Percentiles rank a stretch among this genome's conserved stretches.
These are phyloP conservation scores for Zootermopsis nevadensis DNA, from an alignment of 2,888 invertebrate species.

Conservation along the genomic window DNA sequence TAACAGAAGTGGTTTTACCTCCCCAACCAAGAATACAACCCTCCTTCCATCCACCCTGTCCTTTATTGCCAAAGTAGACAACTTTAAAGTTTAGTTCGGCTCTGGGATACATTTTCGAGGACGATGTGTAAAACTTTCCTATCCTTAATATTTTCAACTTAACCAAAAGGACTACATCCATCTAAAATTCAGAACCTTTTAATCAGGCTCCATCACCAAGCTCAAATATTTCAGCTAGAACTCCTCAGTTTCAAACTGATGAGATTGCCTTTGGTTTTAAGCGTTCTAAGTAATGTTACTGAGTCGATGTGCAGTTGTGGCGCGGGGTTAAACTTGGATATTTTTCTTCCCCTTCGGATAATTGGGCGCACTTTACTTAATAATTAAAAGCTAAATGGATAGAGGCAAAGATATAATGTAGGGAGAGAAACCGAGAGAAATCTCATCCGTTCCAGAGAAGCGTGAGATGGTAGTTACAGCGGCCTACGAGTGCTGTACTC, in stretches of 20 bases:
- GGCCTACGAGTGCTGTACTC: neutral
- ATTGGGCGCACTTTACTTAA: slow-evolving; percentile 28
- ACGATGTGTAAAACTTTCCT: neutral
- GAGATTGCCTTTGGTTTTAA: slow-evolving; percentile 22
- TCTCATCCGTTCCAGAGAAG: slow-evolving; percentile 44
- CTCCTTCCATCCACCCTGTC: neutral
- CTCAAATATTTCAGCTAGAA: slow-evolving; percentile 29
- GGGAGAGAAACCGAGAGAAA: slow-evolving; percentile 1
- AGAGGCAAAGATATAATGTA: neutral
- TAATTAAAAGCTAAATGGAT: slow-evolving; percentile 17
- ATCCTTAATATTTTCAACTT: slow-evolving; percentile 14
- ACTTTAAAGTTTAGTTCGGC: neutral
- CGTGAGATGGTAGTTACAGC: neutral
- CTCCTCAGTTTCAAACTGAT: slow-evolving; percentile 6
- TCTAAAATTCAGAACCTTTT: slow-evolving; percentile 39
- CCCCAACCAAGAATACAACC: neutral
- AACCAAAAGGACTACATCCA: slow-evolving; percentile 23
- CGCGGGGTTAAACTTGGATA: neutral
- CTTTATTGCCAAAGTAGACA: neutral
- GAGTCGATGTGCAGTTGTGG: slow-evolving; percentile 7
- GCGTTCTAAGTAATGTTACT: slow-evolving; percentile 14
- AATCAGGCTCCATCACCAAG: slow-evolving; percentile 18
- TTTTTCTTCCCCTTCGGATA: slow-evolving; percentile 25
- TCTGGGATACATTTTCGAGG: neutral
- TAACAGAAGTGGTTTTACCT: too few species aligned